Percentiles rank a stretch among this genome's conserved stretches.
phyloP scores from a whole-genome alignment of 2,113 vertebrate genomes.

The Pseudorectes ferrugineus region DNA sequence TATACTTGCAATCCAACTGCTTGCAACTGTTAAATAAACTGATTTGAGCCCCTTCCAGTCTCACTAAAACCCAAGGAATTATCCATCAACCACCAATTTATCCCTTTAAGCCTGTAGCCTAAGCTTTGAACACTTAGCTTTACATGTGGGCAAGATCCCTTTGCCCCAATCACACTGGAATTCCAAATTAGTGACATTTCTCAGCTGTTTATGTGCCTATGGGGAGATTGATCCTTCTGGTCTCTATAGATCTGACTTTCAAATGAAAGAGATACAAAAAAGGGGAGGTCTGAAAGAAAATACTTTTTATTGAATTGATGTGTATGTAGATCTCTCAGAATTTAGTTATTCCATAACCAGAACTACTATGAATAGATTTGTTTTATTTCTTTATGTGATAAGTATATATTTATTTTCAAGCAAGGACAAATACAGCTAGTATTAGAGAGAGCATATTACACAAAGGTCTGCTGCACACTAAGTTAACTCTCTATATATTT shows the following conservation, averaged over 20 bases:
- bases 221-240: background rate
- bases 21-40: background rate
- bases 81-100: background rate
- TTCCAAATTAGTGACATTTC: background rate
- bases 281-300: background rate
- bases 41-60: background rate
- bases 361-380: background rate
- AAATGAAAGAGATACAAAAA: background rate
- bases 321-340: background rate
- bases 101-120: background rate
- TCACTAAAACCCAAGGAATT: background rate
- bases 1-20: background rate
- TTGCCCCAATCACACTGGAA: background rate
- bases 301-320: background rate
- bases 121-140: background rate
- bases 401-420: background rate
- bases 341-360: background rate
- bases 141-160: background rate
- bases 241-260: background rate
- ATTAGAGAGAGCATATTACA: background rate
- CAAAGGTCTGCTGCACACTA: background rate
- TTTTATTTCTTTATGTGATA: background rate
- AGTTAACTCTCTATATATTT: background rate
- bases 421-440: background rate
- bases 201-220: background rate